Percentiles rank a stretch among this genome's conserved stretches.
Conservation (phyloP, 64 coral and sea anemone species). For the Actinia equina region DNA sequence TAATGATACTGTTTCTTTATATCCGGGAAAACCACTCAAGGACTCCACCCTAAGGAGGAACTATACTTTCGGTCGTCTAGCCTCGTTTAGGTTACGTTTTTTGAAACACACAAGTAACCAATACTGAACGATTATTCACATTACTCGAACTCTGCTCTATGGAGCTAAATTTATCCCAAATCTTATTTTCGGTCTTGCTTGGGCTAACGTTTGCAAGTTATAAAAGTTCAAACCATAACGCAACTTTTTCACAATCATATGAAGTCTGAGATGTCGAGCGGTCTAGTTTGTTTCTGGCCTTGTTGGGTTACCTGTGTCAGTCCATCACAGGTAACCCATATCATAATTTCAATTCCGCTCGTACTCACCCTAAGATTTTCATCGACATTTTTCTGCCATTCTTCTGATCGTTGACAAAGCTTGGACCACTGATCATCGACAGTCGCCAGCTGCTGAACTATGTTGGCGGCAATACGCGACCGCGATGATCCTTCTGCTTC, state of each 20-base stretch:
- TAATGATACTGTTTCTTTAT: neutral
- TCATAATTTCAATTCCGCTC: too few relatives aligned
- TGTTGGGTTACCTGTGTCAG: neutral
- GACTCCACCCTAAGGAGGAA: neutral
- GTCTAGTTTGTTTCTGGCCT: too few relatives aligned
- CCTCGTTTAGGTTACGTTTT: neutral
- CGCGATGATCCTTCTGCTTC: constrained; percentile 56
- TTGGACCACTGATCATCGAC: constrained; percentile 68
- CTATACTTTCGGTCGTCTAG: neutral
- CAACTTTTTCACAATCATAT: too few relatives aligned
- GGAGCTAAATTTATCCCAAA: too few relatives aligned
- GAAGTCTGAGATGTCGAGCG: too few relatives aligned
- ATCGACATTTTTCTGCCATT: constrained; percentile 86
- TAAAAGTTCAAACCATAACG: too few relatives aligned
- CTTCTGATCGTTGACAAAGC: constrained; percentile 67
- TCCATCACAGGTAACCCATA: neutral
- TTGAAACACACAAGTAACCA: neutral
- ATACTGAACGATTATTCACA: too few relatives aligned
- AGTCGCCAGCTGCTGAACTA: constrained; percentile 58
- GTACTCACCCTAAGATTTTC: constrained; percentile 74
- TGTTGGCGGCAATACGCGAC: constrained; percentile 72
- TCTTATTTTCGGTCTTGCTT: too few relatives aligned
- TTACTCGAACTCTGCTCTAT: too few relatives aligned
- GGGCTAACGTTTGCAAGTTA: too few relatives aligned
- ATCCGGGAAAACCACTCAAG: neutral